Conservation (phyloP, 2,888 invertebrate genomes). For the Calameuta filiformis region DNA sequence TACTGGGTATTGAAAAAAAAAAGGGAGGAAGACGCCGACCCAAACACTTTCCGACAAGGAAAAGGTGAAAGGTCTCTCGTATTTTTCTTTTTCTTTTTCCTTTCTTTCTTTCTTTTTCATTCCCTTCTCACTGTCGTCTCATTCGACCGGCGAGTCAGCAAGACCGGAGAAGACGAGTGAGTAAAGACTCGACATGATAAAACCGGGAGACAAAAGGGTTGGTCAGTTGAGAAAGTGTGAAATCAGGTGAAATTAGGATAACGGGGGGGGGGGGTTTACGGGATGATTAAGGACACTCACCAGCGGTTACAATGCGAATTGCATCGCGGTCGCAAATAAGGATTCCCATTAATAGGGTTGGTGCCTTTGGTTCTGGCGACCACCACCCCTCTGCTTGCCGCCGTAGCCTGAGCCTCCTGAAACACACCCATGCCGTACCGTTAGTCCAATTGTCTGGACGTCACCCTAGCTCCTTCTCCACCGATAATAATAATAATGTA, state of each 20-base stretch:
- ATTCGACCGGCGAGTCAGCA: background rate
- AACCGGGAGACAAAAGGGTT: background rate
- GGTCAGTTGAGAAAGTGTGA: background rate
- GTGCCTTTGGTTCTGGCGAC: conserved; percentile 82
- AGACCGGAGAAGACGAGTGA: background rate
- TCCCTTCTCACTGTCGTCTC: background rate
- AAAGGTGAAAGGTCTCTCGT: background rate
- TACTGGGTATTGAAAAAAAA: background rate
- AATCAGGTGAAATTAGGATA: background rate
- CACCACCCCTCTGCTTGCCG: conserved; percentile 85
- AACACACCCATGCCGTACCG: conserved; percentile 60
- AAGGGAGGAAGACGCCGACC: background rate
- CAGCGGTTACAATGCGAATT: conserved; percentile 63
- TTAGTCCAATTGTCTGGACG: conserved; percentile 49
- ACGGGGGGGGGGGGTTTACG: background rate
- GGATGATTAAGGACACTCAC: conserved; percentile 58
- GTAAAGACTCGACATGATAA: background rate
- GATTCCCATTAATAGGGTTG: conserved; percentile 80
- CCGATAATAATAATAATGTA: conserved; percentile 20
- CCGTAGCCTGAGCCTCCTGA: conserved; percentile 76
- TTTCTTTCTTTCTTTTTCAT: background rate
- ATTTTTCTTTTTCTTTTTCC: background rate
- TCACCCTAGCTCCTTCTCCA: conserved; percentile 30
- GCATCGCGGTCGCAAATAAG: conserved; percentile 61
- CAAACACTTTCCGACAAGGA: background rate